Evolutionary conservation across 2,797 vertebrate genomes (phyloP).

Genomic region (Bradypus variegatus): DNA sequence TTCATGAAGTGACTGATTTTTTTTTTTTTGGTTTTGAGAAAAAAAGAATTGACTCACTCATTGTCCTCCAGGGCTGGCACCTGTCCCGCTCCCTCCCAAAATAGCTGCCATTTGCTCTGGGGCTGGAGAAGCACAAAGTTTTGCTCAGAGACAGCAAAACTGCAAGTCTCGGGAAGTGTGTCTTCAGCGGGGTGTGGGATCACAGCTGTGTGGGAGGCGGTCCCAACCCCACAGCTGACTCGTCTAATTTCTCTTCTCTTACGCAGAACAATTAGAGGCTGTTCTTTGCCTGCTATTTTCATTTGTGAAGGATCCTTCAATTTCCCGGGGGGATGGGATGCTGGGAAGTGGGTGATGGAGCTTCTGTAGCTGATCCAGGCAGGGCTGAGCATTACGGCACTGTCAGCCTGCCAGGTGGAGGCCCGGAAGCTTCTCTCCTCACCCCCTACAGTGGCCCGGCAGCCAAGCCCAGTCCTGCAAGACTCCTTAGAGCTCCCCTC

Average conservation of each 20-base stretch:
- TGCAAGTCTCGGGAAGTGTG: constrained; percentile 30
- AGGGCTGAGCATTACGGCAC: background rate
- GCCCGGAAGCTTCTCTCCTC: background rate
- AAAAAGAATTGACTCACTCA: background rate
- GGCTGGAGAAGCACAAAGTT: constrained; percentile 44
- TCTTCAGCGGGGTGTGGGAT: constrained; percentile 26
- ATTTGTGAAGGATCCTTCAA: constrained; percentile 63
- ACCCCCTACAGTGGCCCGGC: background rate
- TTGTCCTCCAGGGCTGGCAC: constrained; percentile 40
- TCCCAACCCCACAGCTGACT: constrained; percentile 63
- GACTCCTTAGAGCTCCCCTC: background rate
- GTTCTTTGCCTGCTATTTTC: constrained; percentile 67
- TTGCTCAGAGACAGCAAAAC: constrained; percentile 45
- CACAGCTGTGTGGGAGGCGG: constrained; percentile 65
- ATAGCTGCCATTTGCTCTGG: constrained; percentile 49
- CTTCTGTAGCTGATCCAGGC: background rate
- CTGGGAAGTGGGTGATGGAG: constrained; percentile 56
- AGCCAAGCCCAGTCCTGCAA: fast-evolving
- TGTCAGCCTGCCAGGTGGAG: background rate
- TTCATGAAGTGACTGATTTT: background rate
- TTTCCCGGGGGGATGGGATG: constrained; percentile 59
- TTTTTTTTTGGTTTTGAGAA: background rate
- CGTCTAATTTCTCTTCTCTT: constrained; percentile 62
- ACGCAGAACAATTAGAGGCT: constrained; percentile 63
- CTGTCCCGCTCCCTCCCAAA: constrained; percentile 45